Conservation (phyloP, 2,797 vertebrate genomes). For the Sebastes minor region DNA sequence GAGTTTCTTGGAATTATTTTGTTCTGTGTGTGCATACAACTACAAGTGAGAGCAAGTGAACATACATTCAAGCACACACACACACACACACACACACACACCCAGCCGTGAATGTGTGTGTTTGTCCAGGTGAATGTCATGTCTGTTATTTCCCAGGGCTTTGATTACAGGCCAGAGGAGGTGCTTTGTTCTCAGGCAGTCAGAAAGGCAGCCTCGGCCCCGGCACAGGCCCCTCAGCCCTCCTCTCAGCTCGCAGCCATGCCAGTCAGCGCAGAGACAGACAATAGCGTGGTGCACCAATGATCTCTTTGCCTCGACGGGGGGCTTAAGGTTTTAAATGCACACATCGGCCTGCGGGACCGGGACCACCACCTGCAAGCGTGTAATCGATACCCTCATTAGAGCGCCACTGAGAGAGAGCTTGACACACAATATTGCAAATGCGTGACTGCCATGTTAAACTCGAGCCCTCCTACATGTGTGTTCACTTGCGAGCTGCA, state of each 20-base stretch:
- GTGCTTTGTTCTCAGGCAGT: constrained; percentile 78
- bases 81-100: constrained; percentile 33
- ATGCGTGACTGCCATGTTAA: constrained; percentile 32
- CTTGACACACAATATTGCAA: constrained; percentile 60
- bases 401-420: constrained; percentile 64
- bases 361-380: constrained; percentile 66
- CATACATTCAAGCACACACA: not conserved
- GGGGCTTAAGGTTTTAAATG: constrained; percentile 72
- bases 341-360: constrained; percentile 60
- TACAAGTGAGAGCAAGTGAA: constrained; percentile 41
- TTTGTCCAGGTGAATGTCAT: constrained; percentile 73
- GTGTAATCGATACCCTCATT: constrained; percentile 77
- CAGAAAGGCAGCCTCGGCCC: constrained; percentile 58
- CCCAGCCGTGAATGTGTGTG: constrained; percentile 43
- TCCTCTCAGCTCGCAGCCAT: constrained; percentile 69
- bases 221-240: constrained; percentile 55
- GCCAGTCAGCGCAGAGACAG: constrained; percentile 59
- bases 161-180: constrained; percentile 81
- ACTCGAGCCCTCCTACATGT: constrained; percentile 29
- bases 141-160: constrained; percentile 81
- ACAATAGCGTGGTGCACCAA: constrained; percentile 64
- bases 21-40: not conserved
- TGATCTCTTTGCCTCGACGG: constrained; percentile 64
- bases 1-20: not conserved
- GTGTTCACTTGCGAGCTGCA: constrained; percentile 43